These are phyloP conservation scores for Xestia ashworthii DNA, from an alignment of 2,888 invertebrate species.

Conservation along the genomic window DNA sequence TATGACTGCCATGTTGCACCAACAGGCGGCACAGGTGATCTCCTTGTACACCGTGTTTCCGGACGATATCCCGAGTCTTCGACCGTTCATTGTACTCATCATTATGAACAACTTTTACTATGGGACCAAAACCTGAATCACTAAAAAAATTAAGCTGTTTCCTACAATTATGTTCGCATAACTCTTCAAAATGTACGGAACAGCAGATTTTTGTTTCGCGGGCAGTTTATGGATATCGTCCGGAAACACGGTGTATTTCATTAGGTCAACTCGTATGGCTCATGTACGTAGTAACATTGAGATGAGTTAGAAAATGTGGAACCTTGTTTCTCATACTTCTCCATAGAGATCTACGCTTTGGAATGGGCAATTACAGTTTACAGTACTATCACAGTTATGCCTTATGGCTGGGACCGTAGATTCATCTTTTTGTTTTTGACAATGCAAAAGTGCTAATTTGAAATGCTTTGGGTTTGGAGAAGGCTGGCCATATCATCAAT, in stretches of 20 bases:
- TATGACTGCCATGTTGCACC: slow-evolving; percentile 91
- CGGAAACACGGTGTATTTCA: neutral
- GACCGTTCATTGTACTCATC: no score
- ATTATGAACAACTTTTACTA: no score
- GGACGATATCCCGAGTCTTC: no score
- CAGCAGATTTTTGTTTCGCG: no score
- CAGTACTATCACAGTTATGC: neutral
- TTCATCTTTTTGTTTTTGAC: neutral
- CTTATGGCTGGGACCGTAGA: neutral
- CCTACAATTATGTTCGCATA: no score
- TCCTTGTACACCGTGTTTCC: neutral
- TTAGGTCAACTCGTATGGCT: neutral
- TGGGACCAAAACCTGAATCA: no score
- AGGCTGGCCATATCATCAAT: neutral
- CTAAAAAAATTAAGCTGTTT: no score
- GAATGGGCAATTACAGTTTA: neutral
- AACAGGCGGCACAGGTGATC: slow-evolving; percentile 91
- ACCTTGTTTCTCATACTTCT: neutral
- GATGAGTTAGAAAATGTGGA: neutral
- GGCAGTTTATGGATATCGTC: no score
- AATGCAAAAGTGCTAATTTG: neutral
- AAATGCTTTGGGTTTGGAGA: neutral
- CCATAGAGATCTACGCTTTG: neutral
- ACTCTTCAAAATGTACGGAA: no score
- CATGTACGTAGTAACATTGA: neutral